Evolutionary conservation across 2,888 invertebrate genomes (phyloP).

Genomic region (Isotomurus palustris): DNA sequence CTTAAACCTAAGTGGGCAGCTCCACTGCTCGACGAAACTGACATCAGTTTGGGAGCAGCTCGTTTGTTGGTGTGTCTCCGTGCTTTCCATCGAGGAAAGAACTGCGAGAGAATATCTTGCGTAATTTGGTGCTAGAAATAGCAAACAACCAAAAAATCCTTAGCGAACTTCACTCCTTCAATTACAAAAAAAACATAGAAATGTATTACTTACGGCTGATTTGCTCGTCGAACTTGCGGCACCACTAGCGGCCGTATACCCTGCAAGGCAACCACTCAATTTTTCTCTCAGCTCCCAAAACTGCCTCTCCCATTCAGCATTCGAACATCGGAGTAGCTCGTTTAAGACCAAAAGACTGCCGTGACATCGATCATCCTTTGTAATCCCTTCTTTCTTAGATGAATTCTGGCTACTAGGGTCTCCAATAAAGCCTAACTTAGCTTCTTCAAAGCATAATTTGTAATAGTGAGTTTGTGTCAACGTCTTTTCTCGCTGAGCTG

Average conservation of each 20-base stretch:
- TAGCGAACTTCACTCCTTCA: not conserved
- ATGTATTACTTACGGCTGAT: constrained; percentile 13
- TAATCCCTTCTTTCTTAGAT: constrained; percentile 68
- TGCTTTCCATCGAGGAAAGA: constrained; percentile 36
- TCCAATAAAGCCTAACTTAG: constrained; percentile 73
- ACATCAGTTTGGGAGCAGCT: constrained; percentile 19
- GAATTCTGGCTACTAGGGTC: constrained; percentile 67
- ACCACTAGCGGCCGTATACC: constrained; percentile 22
- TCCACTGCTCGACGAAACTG: constrained; percentile 22
- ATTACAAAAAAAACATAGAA: not conserved
- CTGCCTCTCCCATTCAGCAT: constrained; percentile 78
- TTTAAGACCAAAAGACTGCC: constrained; percentile 88
- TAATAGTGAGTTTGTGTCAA: constrained; percentile 72
- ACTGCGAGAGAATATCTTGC: constrained; percentile 33
- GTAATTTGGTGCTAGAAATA: constrained; percentile 15
- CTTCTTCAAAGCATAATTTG: constrained; percentile 88
- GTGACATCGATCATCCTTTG: constrained; percentile 84
- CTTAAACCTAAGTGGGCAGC: constrained; percentile 13
- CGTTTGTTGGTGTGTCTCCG: constrained; percentile 31
- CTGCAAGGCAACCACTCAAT: constrained; percentile 32
- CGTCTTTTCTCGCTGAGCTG: constrained; percentile 91
- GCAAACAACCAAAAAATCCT: not conserved
- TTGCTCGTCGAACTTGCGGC: constrained; percentile 21
- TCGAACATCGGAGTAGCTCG: constrained; percentile 85
- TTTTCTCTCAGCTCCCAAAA: constrained; percentile 68